Percentiles rank a stretch among this genome's conserved stretches.
Evolutionary conservation across 1,140 invertebrate genomes (phyloP).

Genomic region (Zophobas atratus): DNA sequence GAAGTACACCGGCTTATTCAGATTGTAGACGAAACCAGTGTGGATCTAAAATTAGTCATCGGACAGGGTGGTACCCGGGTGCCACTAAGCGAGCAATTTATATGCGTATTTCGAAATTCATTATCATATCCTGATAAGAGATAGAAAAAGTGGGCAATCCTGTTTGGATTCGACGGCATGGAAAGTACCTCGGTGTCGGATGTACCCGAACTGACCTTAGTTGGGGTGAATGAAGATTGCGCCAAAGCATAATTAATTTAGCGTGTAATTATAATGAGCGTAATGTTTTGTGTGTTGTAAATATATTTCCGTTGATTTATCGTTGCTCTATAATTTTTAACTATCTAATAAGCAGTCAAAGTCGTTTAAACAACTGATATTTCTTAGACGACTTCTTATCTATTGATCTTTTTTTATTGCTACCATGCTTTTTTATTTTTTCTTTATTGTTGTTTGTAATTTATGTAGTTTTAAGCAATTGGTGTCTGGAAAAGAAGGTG

Average conservation of each 20-base stretch:
- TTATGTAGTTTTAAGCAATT: slow-evolving; percentile 5
- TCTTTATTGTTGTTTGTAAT: slow-evolving; percentile 2
- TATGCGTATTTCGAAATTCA: slow-evolving; percentile 11
- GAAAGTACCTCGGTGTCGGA: too few relatives aligned
- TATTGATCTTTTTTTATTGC: slow-evolving; percentile 15
- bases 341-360: neutral
- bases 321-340: too few relatives aligned
- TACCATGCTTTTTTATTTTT: slow-evolving; percentile 7
- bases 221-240: neutral
- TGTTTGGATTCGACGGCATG: neutral
- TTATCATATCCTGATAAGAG: slow-evolving; percentile 5
- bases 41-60: slow-evolving; percentile 24
- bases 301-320: neutral
- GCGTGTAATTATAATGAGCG: too few relatives aligned
- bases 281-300: neutral
- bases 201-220: too few relatives aligned
- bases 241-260: neutral
- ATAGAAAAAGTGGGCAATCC: slow-evolving; percentile 3
- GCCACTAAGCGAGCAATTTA: neutral
- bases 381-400: slow-evolving; percentile 11
- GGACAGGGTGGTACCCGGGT: neutral
- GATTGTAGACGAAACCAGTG: neutral
- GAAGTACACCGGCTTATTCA: neutral
- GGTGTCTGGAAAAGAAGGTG: slow-evolving; percentile 27
- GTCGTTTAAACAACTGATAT: slow-evolving; percentile 14